Base-by-base conservation (phyloP, 1,140 invertebrate species). In the Caenorhabditis inopinata region DNA sequence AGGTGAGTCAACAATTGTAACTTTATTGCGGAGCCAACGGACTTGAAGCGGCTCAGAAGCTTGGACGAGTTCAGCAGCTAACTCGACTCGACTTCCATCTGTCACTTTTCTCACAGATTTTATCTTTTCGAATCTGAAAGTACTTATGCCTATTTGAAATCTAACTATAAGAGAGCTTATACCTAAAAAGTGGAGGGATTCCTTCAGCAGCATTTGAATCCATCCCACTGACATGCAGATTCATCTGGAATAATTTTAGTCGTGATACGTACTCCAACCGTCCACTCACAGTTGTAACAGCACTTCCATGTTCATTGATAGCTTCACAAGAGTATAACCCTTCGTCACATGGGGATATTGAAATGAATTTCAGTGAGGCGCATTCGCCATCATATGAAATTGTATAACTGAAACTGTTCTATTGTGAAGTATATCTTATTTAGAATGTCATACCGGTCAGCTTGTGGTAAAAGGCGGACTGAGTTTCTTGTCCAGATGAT, bases 261-360 rank as follows among this genome's bases (percentile, higher is more conserved):
- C 21, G 14, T 12, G 1, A 53, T 32, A 27, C 4, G 1, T 11
- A 9, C 18, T 25, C 1, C 3, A 32, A 11, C 4, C 3, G 21
- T 47, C 14, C 7, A 73, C 74, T 49, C 3, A 49, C 38, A 18
- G n/a, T 49, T 25, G 35, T 29, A 12, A 74, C 68, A 27, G 62
- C 78, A 49, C 25, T 51, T 62, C 80, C 80, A 32, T 73, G 46
- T 49, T 81, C 92, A 90, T 98, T 99, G 82, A 92, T 92, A n/a
- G 96, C 93, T 87, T 97, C 94, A 87, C 96, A 98, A 0, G 93
- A 94, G 89, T 97, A 98, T 86, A 96, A 94, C 18, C 95, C 96
- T 80, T 95, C 94, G 88, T 99, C 97, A 5, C 93, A 92, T 68
- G 95, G 93, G 81, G 93, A 91, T 14, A 96, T 92, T 85, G 97